Conservation (phyloP, 2,113 vertebrate genomes). For the Salvator merianae region DNA sequence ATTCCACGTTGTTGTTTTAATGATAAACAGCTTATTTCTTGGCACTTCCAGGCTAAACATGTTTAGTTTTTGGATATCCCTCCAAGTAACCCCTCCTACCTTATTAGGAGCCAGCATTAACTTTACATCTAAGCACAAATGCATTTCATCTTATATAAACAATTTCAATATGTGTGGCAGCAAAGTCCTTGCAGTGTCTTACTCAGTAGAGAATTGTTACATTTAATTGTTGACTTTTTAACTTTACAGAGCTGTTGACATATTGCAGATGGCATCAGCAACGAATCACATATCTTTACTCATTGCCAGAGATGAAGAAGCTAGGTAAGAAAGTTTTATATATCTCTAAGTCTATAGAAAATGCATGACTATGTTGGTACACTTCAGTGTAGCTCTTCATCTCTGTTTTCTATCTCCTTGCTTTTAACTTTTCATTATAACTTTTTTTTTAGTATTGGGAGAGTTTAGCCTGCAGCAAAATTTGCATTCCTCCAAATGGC, state of each 20-base stretch:
- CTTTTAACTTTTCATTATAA: too few species aligned
- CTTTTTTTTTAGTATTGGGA: too few species aligned
- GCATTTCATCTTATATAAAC: not conserved
- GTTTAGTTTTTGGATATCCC: not conserved
- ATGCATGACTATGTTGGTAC: too few species aligned
- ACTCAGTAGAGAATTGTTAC: not conserved
- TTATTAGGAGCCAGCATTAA: not conserved
- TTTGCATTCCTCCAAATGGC: not conserved
- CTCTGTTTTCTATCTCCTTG: too few species aligned
- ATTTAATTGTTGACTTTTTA: constrained; percentile 8
- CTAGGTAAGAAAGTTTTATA: constrained; percentile 73
- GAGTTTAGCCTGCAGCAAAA: too few species aligned
- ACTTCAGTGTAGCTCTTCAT: not conserved
- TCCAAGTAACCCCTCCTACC: not conserved
- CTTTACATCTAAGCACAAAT: not conserved
- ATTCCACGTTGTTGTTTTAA: not conserved
- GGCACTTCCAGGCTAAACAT: not conserved
- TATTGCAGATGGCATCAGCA: constrained; percentile 81
- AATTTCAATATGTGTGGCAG: not conserved
- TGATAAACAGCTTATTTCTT: not conserved
- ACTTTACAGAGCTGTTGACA: constrained; percentile 82
- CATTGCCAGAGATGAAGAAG: constrained; percentile 82
- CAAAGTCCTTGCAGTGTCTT: too few species aligned
- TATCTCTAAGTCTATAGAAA: not conserved
- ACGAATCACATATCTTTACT: constrained; percentile 87